These are phyloP conservation scores for Meandrina meandrites DNA, from an alignment of 92 coral and sea anemone genomes.

Conservation along the genomic window DNA sequence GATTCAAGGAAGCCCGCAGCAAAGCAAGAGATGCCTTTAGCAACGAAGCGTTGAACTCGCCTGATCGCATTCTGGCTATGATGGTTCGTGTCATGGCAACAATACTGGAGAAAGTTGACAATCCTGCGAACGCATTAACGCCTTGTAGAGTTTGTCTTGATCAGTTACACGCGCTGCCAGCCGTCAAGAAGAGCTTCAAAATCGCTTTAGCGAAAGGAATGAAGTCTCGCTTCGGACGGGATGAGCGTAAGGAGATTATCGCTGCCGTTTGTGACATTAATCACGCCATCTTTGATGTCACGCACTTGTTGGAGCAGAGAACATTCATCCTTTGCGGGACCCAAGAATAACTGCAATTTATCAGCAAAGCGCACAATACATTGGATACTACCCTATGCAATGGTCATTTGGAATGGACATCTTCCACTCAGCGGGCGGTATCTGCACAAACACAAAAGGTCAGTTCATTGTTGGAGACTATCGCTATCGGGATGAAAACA, in stretches of 20 bases:
- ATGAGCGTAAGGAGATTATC: background rate
- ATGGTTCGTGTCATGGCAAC: background rate
- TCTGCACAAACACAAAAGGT: background rate
- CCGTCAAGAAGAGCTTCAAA: background rate
- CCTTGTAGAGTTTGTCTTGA: background rate
- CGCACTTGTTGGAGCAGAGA: background rate
- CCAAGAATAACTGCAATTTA: background rate
- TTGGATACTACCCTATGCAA: background rate
- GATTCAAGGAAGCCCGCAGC: background rate
- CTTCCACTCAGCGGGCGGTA: background rate
- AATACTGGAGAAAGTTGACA: background rate
- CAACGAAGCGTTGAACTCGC: background rate
- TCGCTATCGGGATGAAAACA: background rate
- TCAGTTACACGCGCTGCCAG: background rate
- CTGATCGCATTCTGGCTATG: background rate
- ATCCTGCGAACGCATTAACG: background rate
- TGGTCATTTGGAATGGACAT: background rate
- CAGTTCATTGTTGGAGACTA: background rate
- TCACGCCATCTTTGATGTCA: background rate
- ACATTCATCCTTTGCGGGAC: background rate
- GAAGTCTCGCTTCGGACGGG: background rate
- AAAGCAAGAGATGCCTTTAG: slow-evolving; percentile 1
- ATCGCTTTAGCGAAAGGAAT: background rate
- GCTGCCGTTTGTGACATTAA: slow-evolving; percentile 1
- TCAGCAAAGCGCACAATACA: background rate